Evolutionary conservation across 2,888 invertebrate species (phyloP).

Genomic region (Xestoiulus laeticollis): DNA sequence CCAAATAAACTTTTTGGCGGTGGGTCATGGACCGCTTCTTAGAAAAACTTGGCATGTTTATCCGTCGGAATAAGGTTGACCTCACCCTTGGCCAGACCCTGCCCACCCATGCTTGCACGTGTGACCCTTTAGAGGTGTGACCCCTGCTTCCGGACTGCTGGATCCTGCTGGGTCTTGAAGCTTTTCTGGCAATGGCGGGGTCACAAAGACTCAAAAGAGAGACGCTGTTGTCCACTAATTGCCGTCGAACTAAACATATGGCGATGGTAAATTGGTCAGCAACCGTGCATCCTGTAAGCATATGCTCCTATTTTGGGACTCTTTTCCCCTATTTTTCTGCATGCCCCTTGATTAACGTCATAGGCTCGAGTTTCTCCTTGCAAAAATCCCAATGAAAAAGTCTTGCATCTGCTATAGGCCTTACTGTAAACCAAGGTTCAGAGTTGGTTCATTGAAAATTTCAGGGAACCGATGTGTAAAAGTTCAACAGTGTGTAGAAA

Average conservation of each 20-base stretch:
- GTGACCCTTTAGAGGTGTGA: neutral
- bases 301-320: constrained; percentile 4
- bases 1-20: neutral
- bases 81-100: neutral
- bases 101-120: neutral
- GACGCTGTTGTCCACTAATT: neutral
- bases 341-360: neutral
- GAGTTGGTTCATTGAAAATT: too few relatives aligned
- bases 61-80: neutral
- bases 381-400: neutral
- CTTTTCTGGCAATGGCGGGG: constrained; percentile 3
- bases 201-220: constrained; percentile 19
- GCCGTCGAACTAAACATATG: constrained; percentile 1
- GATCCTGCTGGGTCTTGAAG: constrained; percentile 18
- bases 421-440: too few relatives aligned
- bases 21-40: neutral
- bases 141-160: constrained; percentile 28
- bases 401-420: neutral
- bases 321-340: neutral
- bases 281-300: constrained; percentile 20
- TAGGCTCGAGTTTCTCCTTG: neutral
- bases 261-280: constrained; percentile 10
- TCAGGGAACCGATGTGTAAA: too few relatives aligned
- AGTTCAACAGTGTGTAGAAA: too few relatives aligned
- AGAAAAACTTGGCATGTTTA: neutral